These are phyloP conservation scores for Eupithecia exiguata DNA, from an alignment of 2,888 invertebrate genomes.

Conservation along the genomic window DNA sequence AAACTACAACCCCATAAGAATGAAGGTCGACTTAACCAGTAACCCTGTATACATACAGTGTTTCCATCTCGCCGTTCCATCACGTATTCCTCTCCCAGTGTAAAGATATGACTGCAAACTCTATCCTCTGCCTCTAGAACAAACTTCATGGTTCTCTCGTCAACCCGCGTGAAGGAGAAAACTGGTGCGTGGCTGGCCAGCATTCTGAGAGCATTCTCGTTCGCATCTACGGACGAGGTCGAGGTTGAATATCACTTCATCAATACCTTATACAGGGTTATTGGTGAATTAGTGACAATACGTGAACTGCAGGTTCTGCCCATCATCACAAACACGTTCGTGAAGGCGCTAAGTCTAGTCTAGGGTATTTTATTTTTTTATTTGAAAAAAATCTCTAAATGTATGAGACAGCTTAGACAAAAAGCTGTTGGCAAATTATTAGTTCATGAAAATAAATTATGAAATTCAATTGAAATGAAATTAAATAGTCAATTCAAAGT, in stretches of 20 bases:
- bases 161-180: conserved; percentile 62
- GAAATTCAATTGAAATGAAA: no score
- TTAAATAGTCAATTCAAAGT: no score
- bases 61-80: conserved; percentile 62
- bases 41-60: conserved; percentile 60
- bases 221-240: conserved; percentile 50
- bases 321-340: no score
- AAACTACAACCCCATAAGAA: no score
- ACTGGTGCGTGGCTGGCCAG: conserved; percentile 56
- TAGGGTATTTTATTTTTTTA: no score
- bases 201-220: conserved; percentile 50
- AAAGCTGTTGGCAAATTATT: no score
- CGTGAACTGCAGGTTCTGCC: no score
- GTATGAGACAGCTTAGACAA: no score
- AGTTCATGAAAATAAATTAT: no score
- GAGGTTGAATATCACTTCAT: background rate
- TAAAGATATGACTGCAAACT: conserved; percentile 52
- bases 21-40: no score
- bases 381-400: background rate
- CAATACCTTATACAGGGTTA: background rate
- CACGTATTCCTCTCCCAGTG: conserved; percentile 61
- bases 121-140: conserved; percentile 51
- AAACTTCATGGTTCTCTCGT: conserved; percentile 55
- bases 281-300: no score
- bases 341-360: no score